These are phyloP conservation scores for Dusona sp. DNA, from an alignment of 2,888 invertebrate genomes.

Conservation along the genomic window DNA sequence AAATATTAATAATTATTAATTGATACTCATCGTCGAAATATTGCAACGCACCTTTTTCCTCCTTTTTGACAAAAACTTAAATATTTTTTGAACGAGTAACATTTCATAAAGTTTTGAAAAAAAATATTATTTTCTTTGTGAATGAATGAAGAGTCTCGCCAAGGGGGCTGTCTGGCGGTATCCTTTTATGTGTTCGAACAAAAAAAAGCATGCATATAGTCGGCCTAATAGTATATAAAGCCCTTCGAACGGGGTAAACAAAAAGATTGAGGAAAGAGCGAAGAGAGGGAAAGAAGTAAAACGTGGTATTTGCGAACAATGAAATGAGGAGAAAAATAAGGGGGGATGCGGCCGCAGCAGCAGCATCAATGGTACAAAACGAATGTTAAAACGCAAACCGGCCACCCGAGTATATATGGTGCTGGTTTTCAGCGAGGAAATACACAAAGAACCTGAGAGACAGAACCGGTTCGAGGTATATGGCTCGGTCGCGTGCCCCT, in stretches of 20 bases:
- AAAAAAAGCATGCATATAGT: constrained; percentile 43
- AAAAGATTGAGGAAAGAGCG: constrained; percentile 39
- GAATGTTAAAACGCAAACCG: constrained; percentile 58
- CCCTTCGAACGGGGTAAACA: constrained; percentile 60
- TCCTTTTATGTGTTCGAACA: constrained; percentile 55
- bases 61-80: not conserved
- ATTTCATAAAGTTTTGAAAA: not conserved
- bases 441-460: constrained; percentile 58
- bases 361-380: constrained; percentile 59
- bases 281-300: constrained; percentile 36
- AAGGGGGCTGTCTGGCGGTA: constrained; percentile 46
- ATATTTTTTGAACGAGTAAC: not conserved
- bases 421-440: constrained; percentile 51
- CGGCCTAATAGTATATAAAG: constrained; percentile 58
- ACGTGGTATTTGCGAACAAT: constrained; percentile 68
- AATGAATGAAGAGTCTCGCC: constrained; percentile 29
- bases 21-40: not conserved
- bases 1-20: not conserved
- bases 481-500: constrained; percentile 67
- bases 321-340: constrained; percentile 48
- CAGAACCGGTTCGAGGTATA: constrained; percentile 63
- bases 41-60: not conserved
- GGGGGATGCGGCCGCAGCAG: constrained; percentile 62
- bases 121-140: constrained; percentile 15
- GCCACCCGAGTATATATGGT: constrained; percentile 37